Evolutionary conservation across 2,113 vertebrate species (phyloP).

Genomic region (Hystrix cristata): DNA sequence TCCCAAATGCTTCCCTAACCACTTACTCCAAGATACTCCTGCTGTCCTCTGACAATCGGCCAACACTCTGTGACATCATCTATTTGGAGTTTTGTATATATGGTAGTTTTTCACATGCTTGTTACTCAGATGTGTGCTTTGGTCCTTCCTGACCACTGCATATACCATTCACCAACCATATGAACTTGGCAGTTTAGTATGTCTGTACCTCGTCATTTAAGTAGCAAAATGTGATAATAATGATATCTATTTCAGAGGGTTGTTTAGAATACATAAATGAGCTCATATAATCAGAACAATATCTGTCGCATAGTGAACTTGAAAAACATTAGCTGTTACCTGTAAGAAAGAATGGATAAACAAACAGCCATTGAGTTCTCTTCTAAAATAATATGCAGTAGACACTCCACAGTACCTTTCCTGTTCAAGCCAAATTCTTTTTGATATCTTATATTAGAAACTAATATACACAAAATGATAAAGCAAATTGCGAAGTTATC

Average conservation of each 20-base stretch:
- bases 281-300: neutral
- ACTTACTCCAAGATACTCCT: neutral
- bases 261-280: constrained; percentile 30
- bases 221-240: neutral
- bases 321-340: constrained; percentile 2
- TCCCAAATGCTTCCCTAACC: neutral
- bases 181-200: neutral
- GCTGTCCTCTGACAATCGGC: neutral
- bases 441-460: neutral
- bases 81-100: neutral
- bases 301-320: neutral
- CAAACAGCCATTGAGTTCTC: neutral
- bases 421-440: neutral
- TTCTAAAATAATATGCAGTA: constrained; percentile 18
- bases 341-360: constrained; percentile 24
- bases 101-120: neutral
- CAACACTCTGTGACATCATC: neutral
- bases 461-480: constrained; percentile 3
- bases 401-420: neutral
- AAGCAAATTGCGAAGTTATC: constrained; percentile 9
- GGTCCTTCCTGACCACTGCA: neutral
- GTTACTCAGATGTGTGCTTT: neutral
- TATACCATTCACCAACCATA: neutral
- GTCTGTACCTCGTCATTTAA: neutral
- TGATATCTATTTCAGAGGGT: neutral